Base-by-base conservation (phyloP, 1,140 invertebrate genomes). In the Lethocerus indicus region DNA sequence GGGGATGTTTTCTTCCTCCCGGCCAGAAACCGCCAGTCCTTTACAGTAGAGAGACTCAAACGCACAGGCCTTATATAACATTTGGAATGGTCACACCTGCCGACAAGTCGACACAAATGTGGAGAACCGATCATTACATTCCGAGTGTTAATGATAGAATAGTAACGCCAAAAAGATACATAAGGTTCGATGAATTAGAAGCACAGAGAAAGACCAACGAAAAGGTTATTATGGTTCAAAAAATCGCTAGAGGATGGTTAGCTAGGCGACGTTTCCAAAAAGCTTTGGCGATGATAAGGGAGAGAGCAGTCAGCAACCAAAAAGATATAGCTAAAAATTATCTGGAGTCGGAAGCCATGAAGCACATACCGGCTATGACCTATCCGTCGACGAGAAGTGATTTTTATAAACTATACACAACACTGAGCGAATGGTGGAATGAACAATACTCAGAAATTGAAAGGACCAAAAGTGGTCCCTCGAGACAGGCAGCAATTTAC, bases 361-460 rank as follows among this genome's bases (percentile, higher is more conserved):
- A 20, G 9, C 20, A 23, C 18, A 4, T 43, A 9, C 7, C 26
- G 6, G 41, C 21, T 4, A 18, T 43, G 9, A 9, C 13, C 6
- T 43, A 21, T 25, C 41, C 41, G 26, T 24, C 41, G 9, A 43
- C 41, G 26, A 43, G 41, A 43, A 43, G 26, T 16, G 23, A 43
- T 43, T 43, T 43, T 18, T 43, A 13, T 23, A 43, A 43, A 14
- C 16, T 43, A 20, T 23, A 23, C 12, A 13, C 41, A 9, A 9
- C 26, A 21, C 23, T 43, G 23, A 25, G 41, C 3, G 23, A 5
- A 24, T 43, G 41, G 41, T 43, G 41, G 41, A 43, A 43, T 24
- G 26, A 43, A 23, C 21, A 43, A 25, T 43, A 21, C 16, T 24
- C 13, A 21, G 5, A 6, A 13, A 43, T 43, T 7, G 5, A 21